A percentile compares a stretch with the other conserved stretches of the same genome.
phyloP scores from a whole-genome alignment of 2,888 invertebrate genomes.

The Orchesella flavescens region DNA sequence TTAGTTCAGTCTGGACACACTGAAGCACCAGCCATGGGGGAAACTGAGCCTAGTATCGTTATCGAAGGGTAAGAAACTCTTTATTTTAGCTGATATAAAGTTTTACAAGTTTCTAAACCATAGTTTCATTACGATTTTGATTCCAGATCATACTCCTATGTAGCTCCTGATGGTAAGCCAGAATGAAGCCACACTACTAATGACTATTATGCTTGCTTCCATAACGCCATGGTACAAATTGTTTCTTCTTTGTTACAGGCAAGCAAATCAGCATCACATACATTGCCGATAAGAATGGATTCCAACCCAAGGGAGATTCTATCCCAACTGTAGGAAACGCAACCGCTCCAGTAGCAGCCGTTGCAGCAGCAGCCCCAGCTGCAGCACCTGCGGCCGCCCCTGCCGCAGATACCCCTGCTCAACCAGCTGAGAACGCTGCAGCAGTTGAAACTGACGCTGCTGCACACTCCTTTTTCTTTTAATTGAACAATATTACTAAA shows the following conservation, averaged over 20 bases:
- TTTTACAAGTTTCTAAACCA: neutral
- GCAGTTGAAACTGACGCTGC: neutral
- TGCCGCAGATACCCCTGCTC: constrained; percentile 8
- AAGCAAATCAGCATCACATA: constrained; percentile 61
- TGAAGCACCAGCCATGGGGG: constrained; percentile 61
- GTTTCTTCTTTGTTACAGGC: constrained; percentile 4
- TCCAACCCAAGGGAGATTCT: constrained; percentile 57
- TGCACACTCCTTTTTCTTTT: neutral
- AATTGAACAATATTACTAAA: neutral
- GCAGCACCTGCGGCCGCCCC: constrained; percentile 7
- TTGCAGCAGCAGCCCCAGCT: constrained; percentile 18
- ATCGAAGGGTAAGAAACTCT: constrained; percentile 50
- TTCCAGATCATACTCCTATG: constrained; percentile 61
- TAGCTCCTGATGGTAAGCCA: constrained; percentile 61
- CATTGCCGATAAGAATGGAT: constrained; percentile 64
- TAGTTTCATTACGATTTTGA: neutral
- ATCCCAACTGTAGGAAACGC: constrained; percentile 52
- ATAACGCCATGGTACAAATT: neutral
- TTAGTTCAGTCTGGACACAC: constrained; percentile 65
- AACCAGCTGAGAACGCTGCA: neutral
- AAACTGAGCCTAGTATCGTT: constrained; percentile 58
- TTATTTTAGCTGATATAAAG: neutral
- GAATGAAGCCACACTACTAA: neutral
- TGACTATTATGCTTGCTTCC: no score
- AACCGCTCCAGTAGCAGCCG: no score